phyloP scores from a whole-genome alignment of 2,113 vertebrate genomes.

The Phrynosoma blainvillii region DNA sequence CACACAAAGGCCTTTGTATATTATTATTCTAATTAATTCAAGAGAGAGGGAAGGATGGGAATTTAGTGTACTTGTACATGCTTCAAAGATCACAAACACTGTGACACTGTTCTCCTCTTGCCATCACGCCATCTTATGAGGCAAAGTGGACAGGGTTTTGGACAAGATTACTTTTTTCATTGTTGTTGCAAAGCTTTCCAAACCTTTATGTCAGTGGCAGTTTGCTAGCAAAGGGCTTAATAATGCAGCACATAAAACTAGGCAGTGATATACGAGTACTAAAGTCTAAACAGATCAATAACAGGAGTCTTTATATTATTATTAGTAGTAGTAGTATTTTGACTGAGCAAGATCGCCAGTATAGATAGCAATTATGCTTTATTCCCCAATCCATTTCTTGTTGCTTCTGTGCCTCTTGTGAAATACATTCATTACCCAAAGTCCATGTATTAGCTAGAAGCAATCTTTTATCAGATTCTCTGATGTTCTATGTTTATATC shows the following conservation, averaged over 20 bases:
- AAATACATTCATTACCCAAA: neutral
- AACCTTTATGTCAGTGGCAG: neutral
- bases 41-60: slow-evolving; percentile 7
- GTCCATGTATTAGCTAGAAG: neutral
- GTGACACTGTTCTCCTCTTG: slow-evolving; percentile 6
- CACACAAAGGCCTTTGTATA: neutral
- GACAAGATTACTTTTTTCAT: neutral
- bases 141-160: neutral
- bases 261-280: neutral
- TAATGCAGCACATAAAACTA: neutral
- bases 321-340: no score
- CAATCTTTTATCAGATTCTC: neutral
- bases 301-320: neutral
- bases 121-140: neutral
- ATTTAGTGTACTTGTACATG: neutral
- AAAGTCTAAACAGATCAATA: neutral
- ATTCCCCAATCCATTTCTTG: slow-evolving; percentile 3
- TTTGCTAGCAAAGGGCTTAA: neutral
- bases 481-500: neutral
- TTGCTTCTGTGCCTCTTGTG: neutral
- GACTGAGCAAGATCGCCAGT: neutral
- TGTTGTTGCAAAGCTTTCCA: neutral
- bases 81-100: neutral
- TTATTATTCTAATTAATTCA: slow-evolving; percentile 24
- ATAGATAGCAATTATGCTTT: neutral